A percentile compares a stretch with the other conserved stretches of the same genome.
phyloP scores from a whole-genome alignment of 2,888 invertebrate species.

The Caenorhabditis drosophilae region DNA sequence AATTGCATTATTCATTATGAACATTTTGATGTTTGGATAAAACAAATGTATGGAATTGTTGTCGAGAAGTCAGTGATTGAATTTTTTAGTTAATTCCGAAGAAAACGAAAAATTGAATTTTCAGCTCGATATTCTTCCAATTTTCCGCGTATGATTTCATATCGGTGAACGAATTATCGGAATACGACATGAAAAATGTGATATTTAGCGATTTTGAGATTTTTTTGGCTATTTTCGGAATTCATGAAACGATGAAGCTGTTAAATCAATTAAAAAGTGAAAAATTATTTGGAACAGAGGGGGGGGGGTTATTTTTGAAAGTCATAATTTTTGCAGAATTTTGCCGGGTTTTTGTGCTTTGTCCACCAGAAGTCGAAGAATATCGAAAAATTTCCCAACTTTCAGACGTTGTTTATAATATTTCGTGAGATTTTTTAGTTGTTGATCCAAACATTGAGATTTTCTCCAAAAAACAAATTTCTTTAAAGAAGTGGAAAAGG shows the following conservation, averaged over 20 bases:
- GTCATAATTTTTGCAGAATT: constrained; percentile 1
- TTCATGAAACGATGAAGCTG: not conserved
- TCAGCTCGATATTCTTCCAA: not conserved
- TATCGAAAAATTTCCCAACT: not conserved
- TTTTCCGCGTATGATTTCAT: not conserved
- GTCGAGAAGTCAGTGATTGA: too few species aligned
- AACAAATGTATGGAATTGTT: too few species aligned
- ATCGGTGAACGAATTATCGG: not conserved
- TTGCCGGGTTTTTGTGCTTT: not conserved
- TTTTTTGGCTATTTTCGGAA: constrained; percentile 1
- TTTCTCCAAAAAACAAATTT: too few species aligned
- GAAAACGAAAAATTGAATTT: too few species aligned
- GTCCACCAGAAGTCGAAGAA: not conserved
- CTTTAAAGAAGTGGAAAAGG: too few species aligned
- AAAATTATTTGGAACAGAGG: not conserved
- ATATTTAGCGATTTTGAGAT: constrained; percentile 22
- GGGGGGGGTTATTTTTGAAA: too few species aligned
- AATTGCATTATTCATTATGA: constrained; percentile 6
- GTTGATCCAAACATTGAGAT: too few species aligned
- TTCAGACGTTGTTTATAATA: not conserved
- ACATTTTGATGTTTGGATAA: not conserved
- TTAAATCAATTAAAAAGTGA: constrained; percentile 13
- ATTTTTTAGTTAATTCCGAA: too few species aligned
- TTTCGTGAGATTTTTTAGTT: not conserved
- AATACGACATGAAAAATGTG: constrained; percentile 5